phyloP scores from a whole-genome alignment of 2,113 vertebrate genomes.

The Peromyscus californicus region DNA sequence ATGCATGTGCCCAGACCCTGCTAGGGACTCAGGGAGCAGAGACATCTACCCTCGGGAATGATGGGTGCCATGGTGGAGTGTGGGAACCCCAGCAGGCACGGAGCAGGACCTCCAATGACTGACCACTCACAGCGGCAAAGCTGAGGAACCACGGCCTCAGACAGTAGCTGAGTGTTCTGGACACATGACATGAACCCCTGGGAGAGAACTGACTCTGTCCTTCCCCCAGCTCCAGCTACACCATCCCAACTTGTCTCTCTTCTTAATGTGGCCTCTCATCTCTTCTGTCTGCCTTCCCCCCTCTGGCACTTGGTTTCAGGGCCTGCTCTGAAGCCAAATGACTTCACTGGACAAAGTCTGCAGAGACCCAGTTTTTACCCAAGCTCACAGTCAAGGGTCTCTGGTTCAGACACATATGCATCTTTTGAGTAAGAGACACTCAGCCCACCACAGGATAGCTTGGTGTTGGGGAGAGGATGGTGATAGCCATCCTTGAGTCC shows the following conservation, averaged over 20 bases:
- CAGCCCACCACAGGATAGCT: rapidly evolving
- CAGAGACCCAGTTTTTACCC: not conserved
- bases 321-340: not conserved
- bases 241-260: not conserved
- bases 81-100: too few relatives aligned
- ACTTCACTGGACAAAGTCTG: not conserved
- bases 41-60: not conserved
- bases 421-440: rapidly evolving
- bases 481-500: rapidly evolving
- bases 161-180: not conserved
- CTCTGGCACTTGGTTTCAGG: not conserved
- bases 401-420: rapidly evolving
- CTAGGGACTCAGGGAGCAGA: rapidly evolving
- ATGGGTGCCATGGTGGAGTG: rapidly evolving
- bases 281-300: not conserved
- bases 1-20: rapidly evolving
- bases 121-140: rapidly evolving
- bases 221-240: not conserved
- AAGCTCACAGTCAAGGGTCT: rapidly evolving
- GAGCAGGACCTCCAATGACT: not conserved
- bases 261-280: rapidly evolving
- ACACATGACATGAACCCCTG: not conserved
- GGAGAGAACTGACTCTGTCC: too few relatives aligned
- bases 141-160: not conserved
- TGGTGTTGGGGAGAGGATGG: rapidly evolving